Evolutionary conservation across 2,797 vertebrate species (phyloP).

Genomic region (Acanthurus lineatus): DNA sequence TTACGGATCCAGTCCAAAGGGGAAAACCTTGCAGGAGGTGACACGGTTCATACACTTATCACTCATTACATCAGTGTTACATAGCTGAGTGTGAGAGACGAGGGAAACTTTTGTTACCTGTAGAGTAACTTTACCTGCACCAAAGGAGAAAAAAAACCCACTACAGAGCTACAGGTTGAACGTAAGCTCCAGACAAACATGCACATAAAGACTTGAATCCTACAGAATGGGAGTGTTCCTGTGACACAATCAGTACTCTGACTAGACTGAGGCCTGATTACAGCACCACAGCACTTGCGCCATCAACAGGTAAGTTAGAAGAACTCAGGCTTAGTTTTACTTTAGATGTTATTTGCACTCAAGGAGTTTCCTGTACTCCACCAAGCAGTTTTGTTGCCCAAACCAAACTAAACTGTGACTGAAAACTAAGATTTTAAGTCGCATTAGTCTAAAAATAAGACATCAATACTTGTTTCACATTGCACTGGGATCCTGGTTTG

Average conservation of each 20-base stretch:
- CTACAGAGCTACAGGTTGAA: background rate
- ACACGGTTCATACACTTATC: background rate
- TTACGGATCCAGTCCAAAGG: slow-evolving; percentile 81
- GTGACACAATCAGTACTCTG: background rate
- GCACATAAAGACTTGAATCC: background rate
- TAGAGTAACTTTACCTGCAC: background rate
- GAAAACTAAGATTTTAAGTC: too few species aligned
- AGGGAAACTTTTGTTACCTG: background rate
- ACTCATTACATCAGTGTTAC: too few species aligned
- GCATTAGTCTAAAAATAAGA: too few species aligned
- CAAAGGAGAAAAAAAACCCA: background rate
- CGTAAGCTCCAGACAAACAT: slow-evolving; percentile 5
- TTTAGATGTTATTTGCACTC: too few species aligned
- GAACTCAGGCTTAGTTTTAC: background rate
- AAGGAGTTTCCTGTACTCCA: too few species aligned
- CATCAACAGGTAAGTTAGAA: background rate
- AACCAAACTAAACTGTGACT: too few species aligned
- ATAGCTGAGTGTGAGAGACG: too few species aligned
- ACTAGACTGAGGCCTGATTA: slow-evolving; percentile 34
- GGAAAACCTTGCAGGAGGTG: slow-evolving; percentile 38
- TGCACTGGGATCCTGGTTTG: too few species aligned
- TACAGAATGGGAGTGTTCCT: slow-evolving; percentile 22
- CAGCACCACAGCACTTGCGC: slow-evolving; percentile 1
- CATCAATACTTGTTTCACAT: too few species aligned
- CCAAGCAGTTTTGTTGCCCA: too few species aligned